Evolutionary conservation across 1,140 invertebrate genomes (phyloP).

Genomic region (Leptinotarsa lineolata): DNA sequence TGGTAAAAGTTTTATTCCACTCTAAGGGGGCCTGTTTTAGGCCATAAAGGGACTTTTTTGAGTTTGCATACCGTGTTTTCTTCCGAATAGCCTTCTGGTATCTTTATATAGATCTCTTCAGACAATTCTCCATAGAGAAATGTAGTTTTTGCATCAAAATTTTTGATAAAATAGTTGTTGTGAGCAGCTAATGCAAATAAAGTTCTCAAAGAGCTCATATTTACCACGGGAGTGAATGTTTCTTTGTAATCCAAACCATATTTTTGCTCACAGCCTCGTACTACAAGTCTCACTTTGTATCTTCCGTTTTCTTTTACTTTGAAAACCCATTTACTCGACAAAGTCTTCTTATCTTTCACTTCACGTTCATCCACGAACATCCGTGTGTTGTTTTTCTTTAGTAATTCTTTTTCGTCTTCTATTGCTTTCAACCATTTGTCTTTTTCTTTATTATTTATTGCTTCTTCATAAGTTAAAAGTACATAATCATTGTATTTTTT

Average conservation of each 20-base stretch:
- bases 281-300: too few species aligned
- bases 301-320: constrained; percentile 47
- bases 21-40: constrained; percentile 46
- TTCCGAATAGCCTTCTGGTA: constrained; percentile 50
- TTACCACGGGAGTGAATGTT: constrained; percentile 50
- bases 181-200: constrained; percentile 51
- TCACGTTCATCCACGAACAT: neutral
- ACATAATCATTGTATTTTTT: neutral
- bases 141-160: constrained; percentile 55
- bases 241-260: constrained; percentile 54
- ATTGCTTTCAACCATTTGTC: too few species aligned
- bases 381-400: too few species aligned
- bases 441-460: neutral
- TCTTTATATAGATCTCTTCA: constrained; percentile 56
- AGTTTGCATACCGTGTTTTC: constrained; percentile 39
- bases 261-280: constrained; percentile 52
- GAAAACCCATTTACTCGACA: constrained; percentile 53
- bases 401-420: neutral
- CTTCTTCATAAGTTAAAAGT: constrained; percentile 7
- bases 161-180: constrained; percentile 39
- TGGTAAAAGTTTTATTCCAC: constrained; percentile 25
- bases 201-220: constrained; percentile 46
- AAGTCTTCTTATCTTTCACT: constrained; percentile 16
- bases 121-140: constrained; percentile 55
- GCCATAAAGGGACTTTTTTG: constrained; percentile 44